Evolutionary conservation across 2,113 vertebrate genomes (phyloP).

Genomic region (Dunckerocampus dactyliophorus): DNA sequence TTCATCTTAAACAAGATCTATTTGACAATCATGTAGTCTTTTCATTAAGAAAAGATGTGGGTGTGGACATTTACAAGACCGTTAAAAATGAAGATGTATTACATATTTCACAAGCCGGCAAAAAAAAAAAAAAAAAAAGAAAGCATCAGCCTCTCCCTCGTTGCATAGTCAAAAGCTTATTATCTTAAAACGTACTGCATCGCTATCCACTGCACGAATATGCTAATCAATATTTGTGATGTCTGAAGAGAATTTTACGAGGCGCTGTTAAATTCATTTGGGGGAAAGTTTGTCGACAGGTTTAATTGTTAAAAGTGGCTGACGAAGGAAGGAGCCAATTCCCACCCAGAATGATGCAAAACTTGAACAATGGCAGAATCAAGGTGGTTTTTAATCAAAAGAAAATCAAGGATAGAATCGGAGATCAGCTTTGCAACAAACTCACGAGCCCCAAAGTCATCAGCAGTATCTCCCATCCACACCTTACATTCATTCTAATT

Average conservation of each 20-base stretch:
- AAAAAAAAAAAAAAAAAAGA: conserved; percentile 53
- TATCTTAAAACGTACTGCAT: conserved; percentile 64
- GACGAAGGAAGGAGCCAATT: conserved; percentile 39
- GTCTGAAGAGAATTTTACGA: conserved; percentile 62
- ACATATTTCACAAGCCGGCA: conserved; percentile 65
- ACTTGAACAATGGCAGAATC: conserved; percentile 32
- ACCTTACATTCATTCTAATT: neutral
- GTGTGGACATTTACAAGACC: conserved; percentile 65
- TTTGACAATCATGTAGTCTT: conserved; percentile 63
- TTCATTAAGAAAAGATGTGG: conserved; percentile 70
- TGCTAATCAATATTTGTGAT: conserved; percentile 68
- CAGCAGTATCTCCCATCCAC: neutral
- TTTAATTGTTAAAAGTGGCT: conserved; percentile 60
- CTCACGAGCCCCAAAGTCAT: neutral
- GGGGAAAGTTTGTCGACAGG: conserved; percentile 55
- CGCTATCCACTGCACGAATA: conserved; percentile 54
- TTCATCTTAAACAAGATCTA: conserved; percentile 50
- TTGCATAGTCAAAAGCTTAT: conserved; percentile 63
- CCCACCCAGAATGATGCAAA: conserved; percentile 26
- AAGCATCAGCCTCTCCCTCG: conserved; percentile 60
- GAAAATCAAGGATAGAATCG: neutral
- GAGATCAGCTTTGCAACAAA: neutral
- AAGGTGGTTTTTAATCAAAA: conserved; percentile 5
- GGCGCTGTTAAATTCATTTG: conserved; percentile 60
- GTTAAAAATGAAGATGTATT: conserved; percentile 74